Evolutionary conservation across 1,140 invertebrate species (phyloP).

Genomic region (Paraescarpia echinospica): DNA sequence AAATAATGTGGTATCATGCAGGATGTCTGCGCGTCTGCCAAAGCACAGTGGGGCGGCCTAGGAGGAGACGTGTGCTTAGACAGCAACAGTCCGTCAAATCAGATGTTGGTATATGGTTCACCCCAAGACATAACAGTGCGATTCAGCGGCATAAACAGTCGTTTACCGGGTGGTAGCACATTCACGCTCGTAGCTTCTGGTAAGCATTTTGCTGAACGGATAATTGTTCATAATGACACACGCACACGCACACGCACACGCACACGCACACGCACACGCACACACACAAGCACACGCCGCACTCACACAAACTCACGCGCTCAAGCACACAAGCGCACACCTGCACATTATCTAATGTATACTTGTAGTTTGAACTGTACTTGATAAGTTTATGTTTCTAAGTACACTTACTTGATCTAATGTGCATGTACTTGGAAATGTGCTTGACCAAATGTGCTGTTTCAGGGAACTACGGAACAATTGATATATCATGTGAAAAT

Average conservation of each 20-base stretch:
- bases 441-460: no score
- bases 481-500: no score
- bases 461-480: no score
- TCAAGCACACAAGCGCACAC: no score
- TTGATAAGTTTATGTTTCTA: no score
- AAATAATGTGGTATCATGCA: neutral
- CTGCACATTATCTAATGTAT: no score
- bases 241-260: neutral
- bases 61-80: neutral
- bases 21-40: neutral
- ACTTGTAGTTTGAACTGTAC: no score
- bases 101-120: neutral
- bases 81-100: neutral
- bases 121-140: neutral
- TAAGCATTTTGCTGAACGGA: neutral
- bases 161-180: neutral
- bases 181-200: neutral
- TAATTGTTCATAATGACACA: neutral
- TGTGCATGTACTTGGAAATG: no score
- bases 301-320: no score
- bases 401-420: no score
- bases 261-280: neutral
- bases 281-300: neutral
- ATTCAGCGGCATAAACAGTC: neutral
- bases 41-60: neutral